Evolutionary conservation across 2,888 invertebrate genomes (phyloP).

Genomic region (Scelioninae gen. 2): DNA sequence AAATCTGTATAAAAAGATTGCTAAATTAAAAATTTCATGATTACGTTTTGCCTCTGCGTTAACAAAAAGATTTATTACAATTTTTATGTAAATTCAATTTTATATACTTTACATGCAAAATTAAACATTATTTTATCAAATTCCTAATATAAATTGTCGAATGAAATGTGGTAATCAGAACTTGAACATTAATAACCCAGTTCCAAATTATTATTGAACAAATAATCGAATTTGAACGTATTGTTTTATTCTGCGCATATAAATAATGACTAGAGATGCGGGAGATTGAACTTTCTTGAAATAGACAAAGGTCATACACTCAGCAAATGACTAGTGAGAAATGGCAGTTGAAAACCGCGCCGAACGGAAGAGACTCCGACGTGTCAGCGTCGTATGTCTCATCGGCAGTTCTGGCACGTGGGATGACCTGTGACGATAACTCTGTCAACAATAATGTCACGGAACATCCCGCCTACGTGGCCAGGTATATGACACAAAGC

Average conservation of each 20-base stretch:
- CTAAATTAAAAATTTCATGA: too few relatives aligned
- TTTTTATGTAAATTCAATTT: too few relatives aligned
- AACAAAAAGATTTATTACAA: too few relatives aligned
- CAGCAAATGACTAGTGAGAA: slow-evolving; percentile 1
- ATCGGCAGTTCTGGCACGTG: slow-evolving; percentile 4
- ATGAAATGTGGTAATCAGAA: too few relatives aligned
- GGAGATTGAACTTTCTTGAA: slow-evolving; percentile 49
- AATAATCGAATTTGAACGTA: slow-evolving; percentile 2
- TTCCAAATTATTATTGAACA: too few relatives aligned
- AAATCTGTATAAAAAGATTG: too few relatives aligned
- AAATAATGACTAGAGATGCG: slow-evolving; percentile 34
- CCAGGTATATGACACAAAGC: not conserved
- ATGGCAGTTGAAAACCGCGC: not conserved
- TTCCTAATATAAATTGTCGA: too few relatives aligned
- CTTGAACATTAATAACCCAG: too few relatives aligned
- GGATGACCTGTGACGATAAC: not conserved
- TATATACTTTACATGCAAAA: too few relatives aligned
- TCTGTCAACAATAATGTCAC: slow-evolving; percentile 22
- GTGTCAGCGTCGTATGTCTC: slow-evolving; percentile 8
- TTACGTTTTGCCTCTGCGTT: too few relatives aligned
- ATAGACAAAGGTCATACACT: slow-evolving; percentile 41
- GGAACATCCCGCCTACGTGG: slow-evolving; percentile 13
- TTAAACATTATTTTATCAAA: too few relatives aligned
- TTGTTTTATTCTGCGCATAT: slow-evolving; percentile 18
- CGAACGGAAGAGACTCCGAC: slow-evolving; percentile 1